Conservation (phyloP, 2,888 invertebrate genomes). For the Taphrorychus bicolor region DNA sequence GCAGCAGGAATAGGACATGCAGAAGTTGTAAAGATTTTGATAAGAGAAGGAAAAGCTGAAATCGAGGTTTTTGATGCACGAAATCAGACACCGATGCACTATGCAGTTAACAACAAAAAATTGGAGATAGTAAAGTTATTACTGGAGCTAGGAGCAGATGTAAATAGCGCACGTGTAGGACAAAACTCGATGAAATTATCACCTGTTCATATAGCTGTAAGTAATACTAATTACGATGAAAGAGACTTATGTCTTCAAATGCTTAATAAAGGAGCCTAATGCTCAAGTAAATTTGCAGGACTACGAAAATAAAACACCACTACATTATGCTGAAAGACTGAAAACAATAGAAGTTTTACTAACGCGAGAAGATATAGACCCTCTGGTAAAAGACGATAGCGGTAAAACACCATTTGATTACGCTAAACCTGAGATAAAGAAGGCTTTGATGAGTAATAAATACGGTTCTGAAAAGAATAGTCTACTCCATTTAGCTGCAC, state of each 20-base stretch:
- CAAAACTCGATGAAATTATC: background rate
- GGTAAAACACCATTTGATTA: background rate
- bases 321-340: slow-evolving; percentile 1
- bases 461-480: background rate
- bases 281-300: background rate
- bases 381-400: background rate
- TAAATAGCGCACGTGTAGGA: slow-evolving; percentile 14
- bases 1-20: background rate
- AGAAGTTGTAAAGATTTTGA: background rate
- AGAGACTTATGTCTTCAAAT: slow-evolving; percentile 36
- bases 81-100: slow-evolving; percentile 14
- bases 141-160: background rate
- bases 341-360: slow-evolving; percentile 3
- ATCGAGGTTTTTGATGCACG: slow-evolving; percentile 12
- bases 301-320: slow-evolving; percentile 3
- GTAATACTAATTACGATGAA: slow-evolving; percentile 17
- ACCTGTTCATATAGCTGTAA: background rate
- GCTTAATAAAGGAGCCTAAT: slow-evolving; percentile 22
- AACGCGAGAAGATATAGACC: background rate
- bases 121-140: slow-evolving; percentile 1
- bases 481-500: background rate
- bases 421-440: background rate
- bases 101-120: slow-evolving; percentile 29
- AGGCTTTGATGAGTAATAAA: background rate
- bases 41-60: slow-evolving; percentile 37